Conservation (phyloP, 1,140 invertebrate species). For the Plutomurus gul region DNA sequence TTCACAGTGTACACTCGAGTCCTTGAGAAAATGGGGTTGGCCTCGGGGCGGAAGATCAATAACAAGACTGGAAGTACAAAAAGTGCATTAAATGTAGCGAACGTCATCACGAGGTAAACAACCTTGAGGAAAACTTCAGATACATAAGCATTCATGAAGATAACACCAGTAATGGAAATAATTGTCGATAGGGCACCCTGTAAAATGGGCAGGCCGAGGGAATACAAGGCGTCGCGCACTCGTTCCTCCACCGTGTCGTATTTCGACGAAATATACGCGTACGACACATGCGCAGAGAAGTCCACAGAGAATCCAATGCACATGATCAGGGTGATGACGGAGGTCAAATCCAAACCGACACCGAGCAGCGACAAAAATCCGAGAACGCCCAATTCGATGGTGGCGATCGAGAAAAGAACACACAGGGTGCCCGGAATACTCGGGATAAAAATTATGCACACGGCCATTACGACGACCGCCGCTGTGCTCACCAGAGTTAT, state of each 20-base stretch:
- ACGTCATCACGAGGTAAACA: conserved; percentile 91
- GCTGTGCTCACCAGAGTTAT: conserved; percentile 90
- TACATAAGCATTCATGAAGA: conserved; percentile 90
- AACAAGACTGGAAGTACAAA: conserved; percentile 88
- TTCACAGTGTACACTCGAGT: neutral
- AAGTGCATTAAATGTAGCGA: conserved; percentile 89
- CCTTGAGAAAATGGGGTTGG: too few relatives aligned
- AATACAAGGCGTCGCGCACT: conserved; percentile 82
- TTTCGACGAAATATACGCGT: conserved; percentile 78
- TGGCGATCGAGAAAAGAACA: conserved; percentile 92
- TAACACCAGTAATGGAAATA: conserved; percentile 80
- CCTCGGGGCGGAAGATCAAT: neutral
- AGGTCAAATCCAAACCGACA: conserved; percentile 80
- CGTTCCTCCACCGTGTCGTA: conserved; percentile 70
- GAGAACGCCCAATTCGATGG: conserved; percentile 90
- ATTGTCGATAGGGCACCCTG: conserved; percentile 92
- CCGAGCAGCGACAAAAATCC: conserved; percentile 94
- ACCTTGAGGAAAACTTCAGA: conserved; percentile 97
- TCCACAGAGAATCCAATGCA: conserved; percentile 90
- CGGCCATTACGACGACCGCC: conserved; percentile 90
- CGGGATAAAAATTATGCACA: conserved; percentile 94
- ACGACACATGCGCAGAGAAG: conserved; percentile 70
- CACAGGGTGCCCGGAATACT: conserved; percentile 89
- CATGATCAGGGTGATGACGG: conserved; percentile 97
- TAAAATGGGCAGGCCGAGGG: conserved; percentile 77